Evolutionary conservation across 2,888 invertebrate species (phyloP).

Genomic region (Hirtodrosophila confusa): DNA sequence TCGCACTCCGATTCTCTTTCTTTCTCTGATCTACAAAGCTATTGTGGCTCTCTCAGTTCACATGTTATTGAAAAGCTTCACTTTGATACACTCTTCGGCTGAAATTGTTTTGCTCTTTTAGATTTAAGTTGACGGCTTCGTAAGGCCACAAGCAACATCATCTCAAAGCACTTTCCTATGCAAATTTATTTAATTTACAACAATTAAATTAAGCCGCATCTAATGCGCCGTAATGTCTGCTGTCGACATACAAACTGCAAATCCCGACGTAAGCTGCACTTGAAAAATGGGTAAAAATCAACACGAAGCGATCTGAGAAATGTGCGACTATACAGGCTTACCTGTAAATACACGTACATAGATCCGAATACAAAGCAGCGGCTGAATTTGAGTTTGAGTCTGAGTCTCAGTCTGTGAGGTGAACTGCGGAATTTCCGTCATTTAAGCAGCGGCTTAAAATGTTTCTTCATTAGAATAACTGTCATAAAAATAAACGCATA

Average conservation of each 20-base stretch:
- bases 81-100: background rate
- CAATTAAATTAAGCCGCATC: slow-evolving; percentile 69
- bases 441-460: slow-evolving; percentile 73
- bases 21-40: too few relatives aligned
- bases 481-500: slow-evolving; percentile 79
- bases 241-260: slow-evolving; percentile 57
- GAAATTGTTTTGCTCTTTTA: background rate
- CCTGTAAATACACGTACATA: slow-evolving; percentile 22
- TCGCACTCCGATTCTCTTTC: too few relatives aligned
- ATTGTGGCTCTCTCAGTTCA: too few relatives aligned
- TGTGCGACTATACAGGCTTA: slow-evolving; percentile 28
- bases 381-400: slow-evolving; percentile 5
- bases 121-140: too few relatives aligned
- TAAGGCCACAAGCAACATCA: background rate
- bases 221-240: slow-evolving; percentile 68
- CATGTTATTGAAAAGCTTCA: too few relatives aligned
- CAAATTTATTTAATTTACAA: slow-evolving; percentile 65
- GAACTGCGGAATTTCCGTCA: slow-evolving; percentile 69
- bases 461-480: slow-evolving; percentile 78
- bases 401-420: slow-evolving; percentile 24
- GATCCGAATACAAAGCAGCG: slow-evolving; percentile 24
- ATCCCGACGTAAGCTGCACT: slow-evolving; percentile 69
- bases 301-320: slow-evolving; percentile 50
- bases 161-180: slow-evolving; percentile 27
- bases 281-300: slow-evolving; percentile 73